These are phyloP conservation scores for Trigoniulus corallinus DNA, from an alignment of 1,140 invertebrate species.

Conservation along the genomic window DNA sequence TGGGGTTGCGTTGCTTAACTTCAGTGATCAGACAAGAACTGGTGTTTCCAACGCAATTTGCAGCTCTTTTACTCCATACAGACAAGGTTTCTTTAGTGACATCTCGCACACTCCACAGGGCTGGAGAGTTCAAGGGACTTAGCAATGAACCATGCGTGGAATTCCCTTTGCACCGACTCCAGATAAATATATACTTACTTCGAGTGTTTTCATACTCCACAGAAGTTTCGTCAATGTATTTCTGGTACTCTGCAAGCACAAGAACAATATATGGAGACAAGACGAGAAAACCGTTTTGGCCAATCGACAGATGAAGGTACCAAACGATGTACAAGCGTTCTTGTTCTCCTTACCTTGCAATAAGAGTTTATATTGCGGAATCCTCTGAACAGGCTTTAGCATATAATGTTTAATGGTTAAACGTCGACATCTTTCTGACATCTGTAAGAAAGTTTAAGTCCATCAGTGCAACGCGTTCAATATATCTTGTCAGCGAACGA, in stretches of 20 bases:
- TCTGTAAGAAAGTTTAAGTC: constrained; percentile 13
- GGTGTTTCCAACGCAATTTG: too few species aligned
- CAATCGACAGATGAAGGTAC: background rate
- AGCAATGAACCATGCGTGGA: too few species aligned
- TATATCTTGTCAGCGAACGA: too few species aligned
- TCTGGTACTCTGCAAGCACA: constrained; percentile 34
- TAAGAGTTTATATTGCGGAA: constrained; percentile 48
- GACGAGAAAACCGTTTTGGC: background rate
- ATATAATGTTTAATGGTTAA: constrained; percentile 50
- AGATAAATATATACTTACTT: constrained; percentile 16
- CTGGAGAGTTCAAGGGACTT: too few species aligned
- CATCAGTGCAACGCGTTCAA: too few species aligned
- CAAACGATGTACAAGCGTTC: background rate
- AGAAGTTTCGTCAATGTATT: constrained; percentile 35
- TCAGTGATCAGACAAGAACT: too few species aligned
- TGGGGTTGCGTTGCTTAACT: too few species aligned
- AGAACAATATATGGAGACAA: background rate
- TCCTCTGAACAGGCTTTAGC: constrained; percentile 56
- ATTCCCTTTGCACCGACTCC: background rate
- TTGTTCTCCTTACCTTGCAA: constrained; percentile 30
- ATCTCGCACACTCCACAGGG: too few species aligned
- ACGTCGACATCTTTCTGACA: constrained; percentile 37
- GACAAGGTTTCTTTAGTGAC: too few species aligned
- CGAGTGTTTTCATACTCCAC: constrained; percentile 46
- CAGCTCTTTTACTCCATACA: too few species aligned